Conservation (phyloP, 2,113 vertebrate genomes). For the Corydoras maculifer region DNA sequence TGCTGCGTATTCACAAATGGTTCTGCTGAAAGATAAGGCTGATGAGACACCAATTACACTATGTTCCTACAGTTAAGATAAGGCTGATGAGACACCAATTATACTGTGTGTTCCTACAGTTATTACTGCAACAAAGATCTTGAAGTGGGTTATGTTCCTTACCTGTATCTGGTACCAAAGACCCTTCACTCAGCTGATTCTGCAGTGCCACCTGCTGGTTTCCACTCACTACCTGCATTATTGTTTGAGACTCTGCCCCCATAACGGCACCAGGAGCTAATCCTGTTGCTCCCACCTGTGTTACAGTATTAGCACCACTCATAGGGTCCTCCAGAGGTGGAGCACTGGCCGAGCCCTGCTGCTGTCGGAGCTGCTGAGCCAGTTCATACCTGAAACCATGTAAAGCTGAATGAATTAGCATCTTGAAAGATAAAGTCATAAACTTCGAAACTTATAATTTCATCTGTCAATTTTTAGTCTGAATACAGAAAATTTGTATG, state of each 20-base stretch:
- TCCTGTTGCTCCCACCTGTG: slow-evolving; percentile 72
- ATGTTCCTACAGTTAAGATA: background rate
- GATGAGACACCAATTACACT: background rate
- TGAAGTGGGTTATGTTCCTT: slow-evolving; percentile 24
- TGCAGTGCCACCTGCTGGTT: slow-evolving; percentile 72
- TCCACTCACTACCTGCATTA: slow-evolving; percentile 77
- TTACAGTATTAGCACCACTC: slow-evolving; percentile 44
- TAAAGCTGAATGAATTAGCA: background rate
- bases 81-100: background rate
- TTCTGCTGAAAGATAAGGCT: slow-evolving; percentile 60
- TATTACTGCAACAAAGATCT: no score
- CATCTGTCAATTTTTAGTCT: no score
- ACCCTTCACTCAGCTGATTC: slow-evolving; percentile 69
- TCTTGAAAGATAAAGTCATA: no score
- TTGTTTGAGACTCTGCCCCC: slow-evolving; percentile 67
- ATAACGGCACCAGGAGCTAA: slow-evolving; percentile 46
- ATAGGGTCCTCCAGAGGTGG: slow-evolving; percentile 55
- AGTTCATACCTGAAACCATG: slow-evolving; percentile 78
- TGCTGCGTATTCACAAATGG: slow-evolving; percentile 80
- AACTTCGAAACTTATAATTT: no score
- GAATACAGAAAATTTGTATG: background rate
- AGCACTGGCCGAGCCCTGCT: slow-evolving; percentile 57
- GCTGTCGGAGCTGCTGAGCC: slow-evolving; percentile 89
- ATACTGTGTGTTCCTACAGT: no score
- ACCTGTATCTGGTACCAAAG: slow-evolving; percentile 83